These are phyloP conservation scores for Bacillus rossius DNA, from an alignment of 1,140 invertebrate species.

Conservation along the genomic window DNA sequence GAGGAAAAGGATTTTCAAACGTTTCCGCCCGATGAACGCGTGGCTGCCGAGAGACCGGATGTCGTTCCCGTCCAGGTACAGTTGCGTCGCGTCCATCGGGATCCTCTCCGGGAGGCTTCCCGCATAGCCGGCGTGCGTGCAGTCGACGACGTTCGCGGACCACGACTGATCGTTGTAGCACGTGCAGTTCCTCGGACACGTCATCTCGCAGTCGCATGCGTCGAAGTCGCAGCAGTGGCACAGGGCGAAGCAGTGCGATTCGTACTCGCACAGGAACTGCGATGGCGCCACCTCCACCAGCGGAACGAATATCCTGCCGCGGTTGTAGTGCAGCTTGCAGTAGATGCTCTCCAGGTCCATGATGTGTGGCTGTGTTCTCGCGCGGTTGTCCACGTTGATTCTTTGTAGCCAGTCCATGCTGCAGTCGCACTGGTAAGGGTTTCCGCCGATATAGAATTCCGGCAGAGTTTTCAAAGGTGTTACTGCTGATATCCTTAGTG, in stretches of 20 bases:
- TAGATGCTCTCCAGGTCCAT: constrained; percentile 85
- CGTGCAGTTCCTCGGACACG: constrained; percentile 83
- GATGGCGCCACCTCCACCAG: constrained; percentile 76
- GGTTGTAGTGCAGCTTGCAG: constrained; percentile 80
- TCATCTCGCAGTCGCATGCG: constrained; percentile 93
- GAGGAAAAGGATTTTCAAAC: constrained; percentile 76
- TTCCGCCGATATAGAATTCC: constrained; percentile 86
- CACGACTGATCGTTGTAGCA: constrained; percentile 91
- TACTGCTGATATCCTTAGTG: constrained; percentile 73
- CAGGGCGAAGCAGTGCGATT: constrained; percentile 81
- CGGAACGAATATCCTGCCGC: constrained; percentile 70
- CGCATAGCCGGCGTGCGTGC: constrained; percentile 67
- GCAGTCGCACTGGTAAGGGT: constrained; percentile 88
- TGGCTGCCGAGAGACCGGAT: constrained; percentile 71
- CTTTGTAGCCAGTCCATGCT: constrained; percentile 80
- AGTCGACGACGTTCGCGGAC: constrained; percentile 89
- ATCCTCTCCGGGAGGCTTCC: constrained; percentile 71
- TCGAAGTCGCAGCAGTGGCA: constrained; percentile 88
- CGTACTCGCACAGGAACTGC: constrained; percentile 88
- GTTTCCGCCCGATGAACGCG: constrained; percentile 86
- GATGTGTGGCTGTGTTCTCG: constrained; percentile 74
- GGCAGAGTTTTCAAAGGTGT: constrained; percentile 70
- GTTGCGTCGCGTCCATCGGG: constrained; percentile 87
- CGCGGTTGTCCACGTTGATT: constrained; percentile 68
- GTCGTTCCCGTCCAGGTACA: constrained; percentile 87